Evolutionary conservation across 2,888 invertebrate genomes (phyloP).

Genomic region (Platynereis dumerilii): DNA sequence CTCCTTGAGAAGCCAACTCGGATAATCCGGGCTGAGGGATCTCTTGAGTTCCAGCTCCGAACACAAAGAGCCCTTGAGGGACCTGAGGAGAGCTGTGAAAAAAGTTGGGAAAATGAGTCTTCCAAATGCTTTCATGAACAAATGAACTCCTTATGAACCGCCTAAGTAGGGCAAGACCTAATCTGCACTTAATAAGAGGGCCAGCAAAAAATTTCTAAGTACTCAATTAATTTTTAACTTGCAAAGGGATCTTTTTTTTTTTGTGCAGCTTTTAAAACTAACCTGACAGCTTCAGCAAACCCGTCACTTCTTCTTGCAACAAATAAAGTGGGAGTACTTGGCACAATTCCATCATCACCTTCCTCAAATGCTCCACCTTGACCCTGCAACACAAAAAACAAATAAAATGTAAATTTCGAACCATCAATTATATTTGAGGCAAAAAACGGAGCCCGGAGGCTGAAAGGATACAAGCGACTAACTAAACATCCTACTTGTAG

Average conservation of each 20-base stretch:
- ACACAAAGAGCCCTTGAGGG: conserved; percentile 42
- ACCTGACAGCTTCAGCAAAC: conserved; percentile 83
- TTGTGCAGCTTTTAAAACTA: too few relatives aligned
- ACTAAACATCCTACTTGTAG: too few relatives aligned
- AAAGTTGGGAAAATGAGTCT: neutral
- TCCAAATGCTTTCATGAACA: too few relatives aligned
- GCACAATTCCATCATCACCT: conserved; percentile 82
- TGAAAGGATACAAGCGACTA: too few relatives aligned
- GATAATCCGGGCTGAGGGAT: conserved; percentile 53
- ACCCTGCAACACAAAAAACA: conserved; percentile 51
- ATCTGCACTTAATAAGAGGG: too few relatives aligned
- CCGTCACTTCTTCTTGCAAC: conserved; percentile 83
- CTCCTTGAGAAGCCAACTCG: conserved; percentile 69
- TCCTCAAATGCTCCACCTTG: conserved; percentile 71
- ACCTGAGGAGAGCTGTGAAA: conserved; percentile 80
- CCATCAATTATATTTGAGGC: neutral
- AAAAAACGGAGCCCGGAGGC: neutral
- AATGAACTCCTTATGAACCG: too few relatives aligned
- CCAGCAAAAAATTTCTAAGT: too few relatives aligned
- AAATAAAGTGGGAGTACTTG: conserved; percentile 86
- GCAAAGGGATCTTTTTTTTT: too few relatives aligned
- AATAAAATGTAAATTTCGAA: neutral
- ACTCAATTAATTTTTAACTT: too few relatives aligned
- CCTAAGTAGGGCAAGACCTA: too few relatives aligned
- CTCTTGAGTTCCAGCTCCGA: conserved; percentile 49